phyloP scores from a whole-genome alignment of 2,113 vertebrate genomes.

The Brachypteracias leptosomus region DNA sequence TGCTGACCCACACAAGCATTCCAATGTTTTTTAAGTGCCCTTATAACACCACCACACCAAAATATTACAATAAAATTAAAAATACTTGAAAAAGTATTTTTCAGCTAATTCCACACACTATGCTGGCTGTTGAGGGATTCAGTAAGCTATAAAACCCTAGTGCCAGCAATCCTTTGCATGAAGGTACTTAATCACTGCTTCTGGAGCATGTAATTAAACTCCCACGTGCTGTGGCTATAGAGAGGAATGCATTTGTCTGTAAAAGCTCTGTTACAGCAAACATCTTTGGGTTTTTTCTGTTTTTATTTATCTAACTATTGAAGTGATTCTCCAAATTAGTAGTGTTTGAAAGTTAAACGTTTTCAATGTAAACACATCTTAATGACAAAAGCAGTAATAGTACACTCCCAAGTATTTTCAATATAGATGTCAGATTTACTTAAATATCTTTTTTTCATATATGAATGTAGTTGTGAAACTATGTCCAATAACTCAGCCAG shows the following conservation, averaged over 20 bases:
- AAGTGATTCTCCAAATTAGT: background rate
- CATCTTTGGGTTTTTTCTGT: background rate
- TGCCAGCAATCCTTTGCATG: slow-evolving; percentile 62
- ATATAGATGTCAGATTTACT: background rate
- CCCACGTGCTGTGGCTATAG: slow-evolving; percentile 65
- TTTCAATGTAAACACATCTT: background rate
- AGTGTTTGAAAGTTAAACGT: background rate
- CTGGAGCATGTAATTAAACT: slow-evolving; percentile 73
- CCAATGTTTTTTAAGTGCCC: background rate
- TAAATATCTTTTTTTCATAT: background rate
- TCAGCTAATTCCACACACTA: slow-evolving; percentile 50
- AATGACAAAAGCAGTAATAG: background rate
- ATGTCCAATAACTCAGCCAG: background rate
- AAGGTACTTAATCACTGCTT: slow-evolving; percentile 70
- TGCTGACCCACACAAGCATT: background rate
- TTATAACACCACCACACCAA: background rate
- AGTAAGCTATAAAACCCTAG: slow-evolving; percentile 45
- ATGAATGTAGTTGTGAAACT: background rate
- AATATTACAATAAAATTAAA: slow-evolving; percentile 1
- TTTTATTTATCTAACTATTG: background rate
- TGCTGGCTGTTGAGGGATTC: slow-evolving; percentile 33
- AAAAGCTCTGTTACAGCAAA: slow-evolving; percentile 12
- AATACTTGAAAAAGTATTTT: slow-evolving; percentile 44
- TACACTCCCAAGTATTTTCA: background rate
- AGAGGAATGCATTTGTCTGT: slow-evolving; percentile 32